Evolutionary conservation across 2,113 vertebrate species (phyloP), one percentile per base, ranked within the genome.

Genomic region (Laterallus jamaicensis): DNA sequence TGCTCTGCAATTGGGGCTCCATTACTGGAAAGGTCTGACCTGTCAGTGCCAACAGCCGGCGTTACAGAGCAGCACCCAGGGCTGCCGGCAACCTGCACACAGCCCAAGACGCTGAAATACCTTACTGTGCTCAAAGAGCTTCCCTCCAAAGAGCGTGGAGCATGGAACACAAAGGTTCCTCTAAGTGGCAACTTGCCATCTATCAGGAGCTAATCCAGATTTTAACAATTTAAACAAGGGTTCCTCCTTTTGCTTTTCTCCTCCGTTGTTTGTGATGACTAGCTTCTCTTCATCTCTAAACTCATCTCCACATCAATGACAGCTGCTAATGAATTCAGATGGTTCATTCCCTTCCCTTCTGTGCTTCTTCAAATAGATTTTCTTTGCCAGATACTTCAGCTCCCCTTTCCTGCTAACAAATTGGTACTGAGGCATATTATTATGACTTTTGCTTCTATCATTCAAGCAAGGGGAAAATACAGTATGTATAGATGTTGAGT

Each of bases 281-380:
- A 7, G 54, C 73, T 94, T 75, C 92, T 84, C 92, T 90, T 92
- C 82, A 83, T 87, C 92, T 84, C 86, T 87, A 94, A 95, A 94
- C 86, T 80, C 77, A 82, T 95, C 96, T 96, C 93, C 92, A 92
- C 93, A 95, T 94, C 96, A 95, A 42, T 96, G 94, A 93, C 88
- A 93, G 86, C 93, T 94, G 95, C 96, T 96, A 95, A 96, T 96
- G 92, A 96, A 95, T 96, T 96, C 91, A 82, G 70, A 89, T 92
- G 80, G 83, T 94, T 96, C 92, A 31, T 88, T 96, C 78, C 80
- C 37, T 96, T 95, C 91, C 86, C 88, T 95, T 88, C 50, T 75
- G 71, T 93, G 95, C 86, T 92, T 37, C 59, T 87, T 58, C 50
- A 82, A 93, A 75, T 68, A 91, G 93, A 87, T 92, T 94, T 78